Conservation (phyloP, 2,888 invertebrate species). For the Oegoconia quadripuncta region DNA sequence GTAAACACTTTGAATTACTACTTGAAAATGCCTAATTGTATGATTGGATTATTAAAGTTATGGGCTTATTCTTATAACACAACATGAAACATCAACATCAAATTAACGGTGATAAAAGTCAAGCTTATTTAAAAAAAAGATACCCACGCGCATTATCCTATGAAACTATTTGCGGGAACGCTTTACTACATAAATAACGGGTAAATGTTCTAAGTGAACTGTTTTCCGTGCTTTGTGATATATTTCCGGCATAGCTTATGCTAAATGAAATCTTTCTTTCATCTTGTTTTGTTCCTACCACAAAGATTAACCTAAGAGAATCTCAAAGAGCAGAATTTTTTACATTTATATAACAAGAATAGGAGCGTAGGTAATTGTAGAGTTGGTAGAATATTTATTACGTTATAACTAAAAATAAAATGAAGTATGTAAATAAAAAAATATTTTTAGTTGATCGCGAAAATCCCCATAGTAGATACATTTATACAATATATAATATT, state of each 20-base stretch:
- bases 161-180: constrained; percentile 19
- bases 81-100: too few species aligned
- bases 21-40: neutral
- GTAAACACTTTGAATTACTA: constrained; percentile 17
- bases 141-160: constrained; percentile 10
- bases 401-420: too few species aligned
- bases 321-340: constrained; percentile 30
- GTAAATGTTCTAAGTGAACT: constrained; percentile 33
- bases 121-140: neutral
- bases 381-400: neutral
- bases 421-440: too few species aligned
- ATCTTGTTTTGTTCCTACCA: constrained; percentile 56
- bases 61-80: too few species aligned
- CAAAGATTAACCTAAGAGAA: constrained; percentile 33
- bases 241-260: constrained; percentile 46
- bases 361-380: neutral
- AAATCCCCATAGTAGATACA: too few species aligned
- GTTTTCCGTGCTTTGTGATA: constrained; percentile 31
- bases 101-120: too few species aligned
- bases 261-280: constrained; percentile 53
- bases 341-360: constrained; percentile 17
- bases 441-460: too few species aligned
- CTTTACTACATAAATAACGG: constrained; percentile 24
- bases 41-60: neutral
- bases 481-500: too few species aligned